Evolutionary conservation across 2,797 vertebrate genomes (phyloP).

Genomic region (Naso thynnoides): DNA sequence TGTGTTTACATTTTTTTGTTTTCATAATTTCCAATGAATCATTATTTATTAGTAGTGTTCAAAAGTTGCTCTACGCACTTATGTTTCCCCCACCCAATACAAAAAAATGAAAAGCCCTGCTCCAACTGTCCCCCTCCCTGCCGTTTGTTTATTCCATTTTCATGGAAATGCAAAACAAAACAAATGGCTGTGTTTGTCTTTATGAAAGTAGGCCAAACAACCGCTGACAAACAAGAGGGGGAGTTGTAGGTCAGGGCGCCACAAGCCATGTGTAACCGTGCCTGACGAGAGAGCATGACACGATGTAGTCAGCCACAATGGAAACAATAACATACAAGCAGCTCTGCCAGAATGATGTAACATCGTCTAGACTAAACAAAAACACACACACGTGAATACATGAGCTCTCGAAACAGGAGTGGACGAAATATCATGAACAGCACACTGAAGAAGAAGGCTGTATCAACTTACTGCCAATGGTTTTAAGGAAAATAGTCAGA

Average conservation of each 20-base stretch:
- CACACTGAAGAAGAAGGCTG: background rate
- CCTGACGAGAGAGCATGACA: conserved; percentile 76
- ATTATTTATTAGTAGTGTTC: conserved; percentile 2
- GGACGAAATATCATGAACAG: conserved; percentile 37
- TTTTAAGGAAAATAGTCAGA: background rate
- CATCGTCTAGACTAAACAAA: conserved; percentile 78
- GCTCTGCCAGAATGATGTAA: conserved; percentile 73
- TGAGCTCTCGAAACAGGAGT: background rate
- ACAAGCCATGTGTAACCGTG: conserved; percentile 78
- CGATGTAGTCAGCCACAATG: conserved; percentile 74
- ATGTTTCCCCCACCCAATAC: background rate
- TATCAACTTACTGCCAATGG: background rate
- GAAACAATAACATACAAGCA: conserved; percentile 78
- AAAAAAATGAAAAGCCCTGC: conserved; percentile 2
- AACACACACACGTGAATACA: conserved; percentile 37
- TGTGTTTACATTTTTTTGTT: background rate
- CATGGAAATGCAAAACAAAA: conserved; percentile 84
- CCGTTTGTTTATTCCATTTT: conserved; percentile 79
- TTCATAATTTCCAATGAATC: background rate
- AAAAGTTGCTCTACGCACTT: conserved; percentile 19
- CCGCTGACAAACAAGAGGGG: conserved; percentile 82
- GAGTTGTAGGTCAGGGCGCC: conserved; percentile 81
- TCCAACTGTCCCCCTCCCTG: conserved; percentile 52
- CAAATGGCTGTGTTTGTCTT: conserved; percentile 83
- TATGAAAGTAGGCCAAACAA: conserved; percentile 88